Conservation (phyloP, 2,888 invertebrate genomes). For the Endotricha flammealis region DNA sequence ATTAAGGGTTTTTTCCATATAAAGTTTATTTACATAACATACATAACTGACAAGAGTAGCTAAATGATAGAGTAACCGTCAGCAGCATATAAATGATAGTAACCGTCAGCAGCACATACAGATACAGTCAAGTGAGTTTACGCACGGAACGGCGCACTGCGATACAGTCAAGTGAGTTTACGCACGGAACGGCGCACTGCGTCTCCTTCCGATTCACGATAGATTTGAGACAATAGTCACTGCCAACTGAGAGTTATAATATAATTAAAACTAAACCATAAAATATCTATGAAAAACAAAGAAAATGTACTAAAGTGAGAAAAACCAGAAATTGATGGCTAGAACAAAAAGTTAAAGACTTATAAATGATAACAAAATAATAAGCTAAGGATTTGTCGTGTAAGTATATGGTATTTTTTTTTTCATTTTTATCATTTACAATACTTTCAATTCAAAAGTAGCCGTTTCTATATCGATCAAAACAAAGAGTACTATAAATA, state of each 20-base stretch:
- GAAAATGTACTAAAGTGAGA: slow-evolving; percentile 26
- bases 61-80: slow-evolving; percentile 53
- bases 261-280: slow-evolving; percentile 57
- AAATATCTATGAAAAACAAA: slow-evolving; percentile 46
- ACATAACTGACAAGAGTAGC: slow-evolving; percentile 62
- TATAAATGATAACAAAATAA: slow-evolving; percentile 15
- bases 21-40: slow-evolving; percentile 75
- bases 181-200: slow-evolving; percentile 14
- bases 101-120: slow-evolving; percentile 50
- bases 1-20: slow-evolving; percentile 43
- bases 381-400: slow-evolving; percentile 9
- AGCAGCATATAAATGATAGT: slow-evolving; percentile 49
- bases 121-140: slow-evolving; percentile 24
- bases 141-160: slow-evolving; percentile 10
- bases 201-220: slow-evolving; percentile 27
- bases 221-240: slow-evolving; percentile 43
- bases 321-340: slow-evolving; percentile 14
- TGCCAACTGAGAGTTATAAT: slow-evolving; percentile 51
- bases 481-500: slow-evolving; percentile 35
- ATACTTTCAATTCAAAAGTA: slow-evolving; percentile 33
- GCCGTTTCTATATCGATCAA: slow-evolving; percentile 39
- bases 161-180: too few relatives aligned
- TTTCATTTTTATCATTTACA: slow-evolving; percentile 22
- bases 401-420: slow-evolving; percentile 8
- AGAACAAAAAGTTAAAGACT: slow-evolving; percentile 10